Evolutionary conservation across 2,797 vertebrate genomes (phyloP).

Genomic region (Nothura maculosa): DNA sequence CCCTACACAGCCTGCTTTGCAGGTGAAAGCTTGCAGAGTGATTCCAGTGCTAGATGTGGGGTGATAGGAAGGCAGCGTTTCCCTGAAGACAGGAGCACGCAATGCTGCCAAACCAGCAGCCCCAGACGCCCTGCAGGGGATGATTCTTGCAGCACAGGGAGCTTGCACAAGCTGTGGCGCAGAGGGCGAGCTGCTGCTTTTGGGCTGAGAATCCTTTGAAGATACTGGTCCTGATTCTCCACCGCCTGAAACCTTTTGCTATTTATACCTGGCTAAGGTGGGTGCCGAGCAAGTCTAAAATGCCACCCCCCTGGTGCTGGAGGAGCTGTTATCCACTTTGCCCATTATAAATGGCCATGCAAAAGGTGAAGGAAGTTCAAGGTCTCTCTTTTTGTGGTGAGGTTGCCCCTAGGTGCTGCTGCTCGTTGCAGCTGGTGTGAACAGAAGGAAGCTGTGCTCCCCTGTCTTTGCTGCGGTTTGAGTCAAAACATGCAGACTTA

Average conservation of each 20-base stretch:
- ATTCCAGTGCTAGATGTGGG: neutral
- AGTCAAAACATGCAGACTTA: neutral
- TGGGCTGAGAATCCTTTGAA: constrained; percentile 26
- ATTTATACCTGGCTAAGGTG: constrained; percentile 53
- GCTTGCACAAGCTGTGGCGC: neutral
- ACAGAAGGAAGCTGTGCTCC: neutral
- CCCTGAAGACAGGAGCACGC: neutral
- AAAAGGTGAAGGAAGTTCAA: constrained; percentile 61
- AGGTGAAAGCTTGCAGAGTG: constrained; percentile 66
- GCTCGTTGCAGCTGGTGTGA: neutral
- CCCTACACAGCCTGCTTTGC: constrained; percentile 52
- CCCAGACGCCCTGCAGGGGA: neutral
- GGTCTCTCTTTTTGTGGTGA: constrained; percentile 37
- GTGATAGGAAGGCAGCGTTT: neutral
- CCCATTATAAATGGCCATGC: constrained; percentile 44
- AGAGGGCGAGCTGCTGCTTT: neutral
- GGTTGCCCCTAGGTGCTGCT: neutral
- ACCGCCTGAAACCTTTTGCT: constrained; percentile 38
- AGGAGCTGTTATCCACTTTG: constrained; percentile 51
- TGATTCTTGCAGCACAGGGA: neutral
- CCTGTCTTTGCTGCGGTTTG: neutral
- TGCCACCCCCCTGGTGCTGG: neutral
- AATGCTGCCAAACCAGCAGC: constrained; percentile 6
- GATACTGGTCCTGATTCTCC: constrained; percentile 7
- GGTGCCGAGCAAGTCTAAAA: constrained; percentile 19